Evolutionary conservation across 1,140 invertebrate species (phyloP).

Genomic region (Drosophila sp.): DNA sequence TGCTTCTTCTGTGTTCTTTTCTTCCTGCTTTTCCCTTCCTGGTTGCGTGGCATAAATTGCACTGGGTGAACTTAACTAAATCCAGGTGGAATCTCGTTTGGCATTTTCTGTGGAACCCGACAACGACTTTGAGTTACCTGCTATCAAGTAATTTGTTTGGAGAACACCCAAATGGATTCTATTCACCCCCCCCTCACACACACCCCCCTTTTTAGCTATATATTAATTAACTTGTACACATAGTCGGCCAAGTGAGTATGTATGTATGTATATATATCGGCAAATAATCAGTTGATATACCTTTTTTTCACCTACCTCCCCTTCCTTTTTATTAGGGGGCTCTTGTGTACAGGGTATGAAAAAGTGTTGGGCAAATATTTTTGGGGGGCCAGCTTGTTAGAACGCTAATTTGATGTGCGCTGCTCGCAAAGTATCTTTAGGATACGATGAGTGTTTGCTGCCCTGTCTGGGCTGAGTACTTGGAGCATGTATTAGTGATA

Average conservation of each 20-base stretch:
- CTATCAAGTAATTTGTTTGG: too few relatives aligned
- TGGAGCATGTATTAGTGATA: slow-evolving; percentile 26
- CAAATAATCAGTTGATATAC: not conserved
- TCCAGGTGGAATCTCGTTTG: not conserved
- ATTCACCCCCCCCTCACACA: too few relatives aligned
- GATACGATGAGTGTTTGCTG: slow-evolving; percentile 19
- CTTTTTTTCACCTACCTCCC: not conserved
- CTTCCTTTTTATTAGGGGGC: too few relatives aligned
- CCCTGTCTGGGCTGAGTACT: not conserved
- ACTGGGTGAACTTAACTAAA: slow-evolving; percentile 12
- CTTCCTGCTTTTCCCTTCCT: not conserved
- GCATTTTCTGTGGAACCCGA: not conserved
- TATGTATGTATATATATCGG: too few relatives aligned
- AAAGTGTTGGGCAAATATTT: slow-evolving; percentile 51
- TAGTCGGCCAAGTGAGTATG: too few relatives aligned
- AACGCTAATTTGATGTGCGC: slow-evolving; percentile 49
- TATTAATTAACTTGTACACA: too few relatives aligned
- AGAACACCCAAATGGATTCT: too few relatives aligned
- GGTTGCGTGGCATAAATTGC: not conserved
- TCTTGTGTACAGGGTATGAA: not conserved
- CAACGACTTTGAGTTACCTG: too few relatives aligned
- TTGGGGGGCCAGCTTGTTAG: slow-evolving; percentile 30
- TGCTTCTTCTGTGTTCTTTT: slow-evolving; percentile 15
- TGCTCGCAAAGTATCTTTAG: slow-evolving; percentile 29
- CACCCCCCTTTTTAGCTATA: too few relatives aligned